Percentiles rank a stretch among this genome's conserved stretches.
phyloP scores from a whole-genome alignment of 2,888 invertebrate genomes.

The Calameuta idolon region DNA sequence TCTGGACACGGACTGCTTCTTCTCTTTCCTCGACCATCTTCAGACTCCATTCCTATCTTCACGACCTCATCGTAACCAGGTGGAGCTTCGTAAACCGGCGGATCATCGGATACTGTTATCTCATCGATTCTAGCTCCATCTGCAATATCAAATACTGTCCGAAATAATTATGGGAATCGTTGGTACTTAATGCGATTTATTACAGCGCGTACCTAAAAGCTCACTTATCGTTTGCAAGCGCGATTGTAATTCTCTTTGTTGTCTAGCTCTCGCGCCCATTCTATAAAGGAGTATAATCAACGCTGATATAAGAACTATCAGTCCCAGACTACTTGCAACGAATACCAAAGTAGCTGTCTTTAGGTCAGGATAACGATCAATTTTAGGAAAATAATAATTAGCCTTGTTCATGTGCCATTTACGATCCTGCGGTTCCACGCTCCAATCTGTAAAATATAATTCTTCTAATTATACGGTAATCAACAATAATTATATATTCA shows the following conservation, averaged over 20 bases:
- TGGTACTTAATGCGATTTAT: background rate
- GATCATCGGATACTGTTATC: constrained; percentile 71
- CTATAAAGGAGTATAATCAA: constrained; percentile 75
- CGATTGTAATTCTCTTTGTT: constrained; percentile 75
- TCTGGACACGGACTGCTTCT: constrained; percentile 26
- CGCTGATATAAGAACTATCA: constrained; percentile 74
- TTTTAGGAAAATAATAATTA: constrained; percentile 80
- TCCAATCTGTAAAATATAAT: constrained; percentile 67
- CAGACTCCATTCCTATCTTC: constrained; percentile 69
- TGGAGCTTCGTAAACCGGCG: constrained; percentile 78
- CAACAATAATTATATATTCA: background rate
- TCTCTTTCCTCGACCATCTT: constrained; percentile 54
- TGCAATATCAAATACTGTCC: constrained; percentile 60
- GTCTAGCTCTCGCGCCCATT: constrained; percentile 73
- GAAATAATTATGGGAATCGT: constrained; percentile 35
- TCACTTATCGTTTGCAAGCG: constrained; percentile 78
- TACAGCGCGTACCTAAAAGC: constrained; percentile 70
- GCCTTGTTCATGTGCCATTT: constrained; percentile 77
- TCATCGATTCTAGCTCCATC: constrained; percentile 68
- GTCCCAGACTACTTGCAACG: constrained; percentile 73
- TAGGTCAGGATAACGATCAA: constrained; percentile 74
- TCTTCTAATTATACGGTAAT: background rate
- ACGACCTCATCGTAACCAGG: constrained; percentile 80
- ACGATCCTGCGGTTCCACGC: constrained; percentile 69
- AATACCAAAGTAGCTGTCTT: constrained; percentile 76